Evolutionary conservation across 2,113 vertebrate species (phyloP).

Genomic region (Grallaria varia): DNA sequence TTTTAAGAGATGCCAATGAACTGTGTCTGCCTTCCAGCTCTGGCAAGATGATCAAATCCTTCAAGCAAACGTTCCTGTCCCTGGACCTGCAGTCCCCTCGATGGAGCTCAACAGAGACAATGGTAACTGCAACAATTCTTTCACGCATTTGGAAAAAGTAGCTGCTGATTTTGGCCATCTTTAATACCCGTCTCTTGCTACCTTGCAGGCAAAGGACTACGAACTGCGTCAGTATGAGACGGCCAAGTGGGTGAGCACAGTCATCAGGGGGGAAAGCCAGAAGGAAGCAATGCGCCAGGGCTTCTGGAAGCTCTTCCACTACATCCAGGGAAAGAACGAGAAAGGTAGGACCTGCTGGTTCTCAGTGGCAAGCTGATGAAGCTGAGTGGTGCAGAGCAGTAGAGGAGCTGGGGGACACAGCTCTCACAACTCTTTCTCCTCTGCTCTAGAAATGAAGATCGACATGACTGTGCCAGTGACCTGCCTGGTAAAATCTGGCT

Average conservation of each 20-base stretch:
- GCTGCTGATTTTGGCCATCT: background rate
- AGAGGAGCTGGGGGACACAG: fast-evolving
- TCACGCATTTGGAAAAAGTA: background rate
- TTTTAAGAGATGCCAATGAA: background rate
- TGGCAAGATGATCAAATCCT: conserved; percentile 56
- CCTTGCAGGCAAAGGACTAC: conserved; percentile 32
- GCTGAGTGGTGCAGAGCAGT: fast-evolving
- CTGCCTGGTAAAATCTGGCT: conserved; percentile 73
- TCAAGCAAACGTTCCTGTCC: conserved; percentile 57
- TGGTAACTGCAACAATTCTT: background rate
- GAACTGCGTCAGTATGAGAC: conserved; percentile 39
- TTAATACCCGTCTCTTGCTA: background rate
- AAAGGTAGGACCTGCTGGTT: background rate
- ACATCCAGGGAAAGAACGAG: conserved; percentile 52
- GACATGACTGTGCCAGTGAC: conserved; percentile 85
- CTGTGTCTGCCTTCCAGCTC: conserved; percentile 1
- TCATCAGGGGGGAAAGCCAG: conserved; percentile 26
- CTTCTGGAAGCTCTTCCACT: conserved; percentile 64
- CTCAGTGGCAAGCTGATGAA: background rate
- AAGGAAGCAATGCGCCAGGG: conserved; percentile 45
- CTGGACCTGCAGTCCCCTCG: conserved; percentile 55
- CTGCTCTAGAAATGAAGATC: conserved; percentile 74
- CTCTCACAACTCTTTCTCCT: background rate
- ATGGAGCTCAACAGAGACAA: conserved; percentile 7
- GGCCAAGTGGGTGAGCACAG: conserved; percentile 33